phyloP scores from a whole-genome alignment of 92 coral and sea anemone genomes.

The Metridium senile region DNA sequence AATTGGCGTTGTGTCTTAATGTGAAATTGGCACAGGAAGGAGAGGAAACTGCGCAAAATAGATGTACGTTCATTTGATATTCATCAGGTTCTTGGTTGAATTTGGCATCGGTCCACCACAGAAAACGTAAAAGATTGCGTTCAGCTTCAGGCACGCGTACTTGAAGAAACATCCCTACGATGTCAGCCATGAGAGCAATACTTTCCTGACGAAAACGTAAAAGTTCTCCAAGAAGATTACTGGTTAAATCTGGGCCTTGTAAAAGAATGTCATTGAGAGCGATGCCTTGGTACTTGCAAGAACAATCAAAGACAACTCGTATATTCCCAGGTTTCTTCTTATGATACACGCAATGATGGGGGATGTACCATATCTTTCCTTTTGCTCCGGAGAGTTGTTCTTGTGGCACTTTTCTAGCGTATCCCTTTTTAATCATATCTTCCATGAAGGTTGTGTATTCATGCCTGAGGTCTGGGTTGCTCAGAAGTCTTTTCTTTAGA shows the following conservation, averaged over 20 bases:
- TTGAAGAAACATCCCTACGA: constrained; percentile 51
- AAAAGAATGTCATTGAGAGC: constrained; percentile 32
- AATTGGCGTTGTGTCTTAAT: no score
- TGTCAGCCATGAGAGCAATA: constrained; percentile 43
- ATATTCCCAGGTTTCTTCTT: constrained; percentile 31
- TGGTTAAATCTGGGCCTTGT: constrained; percentile 62
- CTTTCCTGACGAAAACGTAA: constrained; percentile 46
- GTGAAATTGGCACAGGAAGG: no score
- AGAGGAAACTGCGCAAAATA: no score
- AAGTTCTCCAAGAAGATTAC: constrained; percentile 47
- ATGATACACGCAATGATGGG: constrained; percentile 48
- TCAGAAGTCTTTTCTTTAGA: constrained; percentile 29
- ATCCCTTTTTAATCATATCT: constrained; percentile 37
- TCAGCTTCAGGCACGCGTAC: constrained; percentile 41
- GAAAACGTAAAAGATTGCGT: constrained; percentile 41
- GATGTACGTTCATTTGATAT: no score
- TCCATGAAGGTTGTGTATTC: constrained; percentile 41
- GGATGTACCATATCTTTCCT: no score
- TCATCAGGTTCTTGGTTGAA: no score
- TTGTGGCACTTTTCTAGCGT: constrained; percentile 43
- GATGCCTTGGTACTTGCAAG: constrained; percentile 40
- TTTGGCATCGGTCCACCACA: no score
- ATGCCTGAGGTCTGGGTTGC: constrained; percentile 19
- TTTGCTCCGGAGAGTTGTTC: constrained; percentile 21
- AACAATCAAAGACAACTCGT: constrained; percentile 42